Conservation (phyloP, 2,888 invertebrate species). For the Endotricha flammealis region DNA sequence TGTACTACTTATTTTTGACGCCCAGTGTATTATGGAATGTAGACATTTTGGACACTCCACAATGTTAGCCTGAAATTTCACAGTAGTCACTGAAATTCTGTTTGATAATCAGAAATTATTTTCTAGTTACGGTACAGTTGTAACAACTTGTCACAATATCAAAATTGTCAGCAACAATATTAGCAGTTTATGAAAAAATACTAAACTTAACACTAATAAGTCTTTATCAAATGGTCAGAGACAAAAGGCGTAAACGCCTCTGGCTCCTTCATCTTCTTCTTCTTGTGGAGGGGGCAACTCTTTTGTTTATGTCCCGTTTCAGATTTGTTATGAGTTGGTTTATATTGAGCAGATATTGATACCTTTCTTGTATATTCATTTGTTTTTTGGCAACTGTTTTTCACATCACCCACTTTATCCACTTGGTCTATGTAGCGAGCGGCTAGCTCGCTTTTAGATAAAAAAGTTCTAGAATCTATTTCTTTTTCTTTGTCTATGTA, state of each 20-base stretch:
- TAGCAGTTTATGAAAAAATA: background rate
- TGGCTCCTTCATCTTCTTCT: slow-evolving; percentile 57
- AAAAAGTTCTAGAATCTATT: slow-evolving; percentile 16
- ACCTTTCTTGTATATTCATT: slow-evolving; percentile 44
- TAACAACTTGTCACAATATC: no score
- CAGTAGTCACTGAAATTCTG: no score
- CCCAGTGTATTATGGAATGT: no score
- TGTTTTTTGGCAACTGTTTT: slow-evolving; percentile 50
- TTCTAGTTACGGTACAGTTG: no score
- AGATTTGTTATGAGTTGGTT: slow-evolving; percentile 65
- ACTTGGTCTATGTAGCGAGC: slow-evolving; percentile 14
- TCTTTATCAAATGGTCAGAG: slow-evolving; percentile 69
- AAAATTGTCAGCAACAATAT: background rate
- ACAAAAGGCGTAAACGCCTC: slow-evolving; percentile 49
- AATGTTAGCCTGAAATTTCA: no score
- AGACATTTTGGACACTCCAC: no score
- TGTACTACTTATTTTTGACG: no score
- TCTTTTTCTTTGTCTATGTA: slow-evolving; percentile 31
- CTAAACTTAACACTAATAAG: slow-evolving; percentile 45
- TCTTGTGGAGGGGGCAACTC: slow-evolving; percentile 59
- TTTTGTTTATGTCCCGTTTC: slow-evolving; percentile 58
- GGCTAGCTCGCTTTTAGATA: slow-evolving; percentile 9
- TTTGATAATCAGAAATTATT: no score
- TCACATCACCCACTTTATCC: slow-evolving; percentile 21
- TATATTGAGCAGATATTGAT: slow-evolving; percentile 54